Evolutionary conservation across 2,888 invertebrate species (phyloP), one percentile per base, ranked within the genome.

Genomic region (Hololepta plana): DNA sequence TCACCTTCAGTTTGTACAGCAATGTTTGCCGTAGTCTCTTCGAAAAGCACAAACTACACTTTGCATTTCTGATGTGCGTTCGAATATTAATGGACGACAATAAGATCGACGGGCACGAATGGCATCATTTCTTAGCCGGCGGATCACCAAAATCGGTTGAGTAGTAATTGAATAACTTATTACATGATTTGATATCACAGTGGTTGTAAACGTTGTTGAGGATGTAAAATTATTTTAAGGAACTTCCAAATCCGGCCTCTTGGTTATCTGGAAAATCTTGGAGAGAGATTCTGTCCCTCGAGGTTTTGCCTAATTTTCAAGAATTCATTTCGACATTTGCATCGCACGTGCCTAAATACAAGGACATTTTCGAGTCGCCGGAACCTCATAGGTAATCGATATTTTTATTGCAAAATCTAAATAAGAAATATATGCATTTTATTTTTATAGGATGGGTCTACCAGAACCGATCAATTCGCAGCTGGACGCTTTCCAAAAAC

Each of bases 21-120:
- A 90, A 85, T 47, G 82, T 90, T 5, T 87, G 88, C 43, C 67
- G 88, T 24, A 85, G 87, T 36, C 63, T 91, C 27, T 90, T 91
- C 45, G 88, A 88, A 46, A 72, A 72, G 32, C 81, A 91, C 55
- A 88, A 90, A 55, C 57, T 90, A 8, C 62, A 85, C 35, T 90
- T 85, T 51, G 82, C 79, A 4, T 75, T 84, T 43, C 60, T 80
- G 12, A 47, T 81, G 14, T 72, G 74, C 35, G 67, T 67, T 1
- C 58, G 82, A 19, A 69, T 81, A 9, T 51, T 70, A 36, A 56
- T 77, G 38, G 69, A 72, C 31, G 54, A 59, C 2, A 61, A 64
- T 1, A 41, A 58, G 21, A 67, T 82, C 11, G 58, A 72, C 24
- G 43, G 45, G 4, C 55, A 51, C 0, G 82, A 85, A 46, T 77